Conservation (phyloP, 2,888 invertebrate species). For the Notodonta dromedarius region DNA sequence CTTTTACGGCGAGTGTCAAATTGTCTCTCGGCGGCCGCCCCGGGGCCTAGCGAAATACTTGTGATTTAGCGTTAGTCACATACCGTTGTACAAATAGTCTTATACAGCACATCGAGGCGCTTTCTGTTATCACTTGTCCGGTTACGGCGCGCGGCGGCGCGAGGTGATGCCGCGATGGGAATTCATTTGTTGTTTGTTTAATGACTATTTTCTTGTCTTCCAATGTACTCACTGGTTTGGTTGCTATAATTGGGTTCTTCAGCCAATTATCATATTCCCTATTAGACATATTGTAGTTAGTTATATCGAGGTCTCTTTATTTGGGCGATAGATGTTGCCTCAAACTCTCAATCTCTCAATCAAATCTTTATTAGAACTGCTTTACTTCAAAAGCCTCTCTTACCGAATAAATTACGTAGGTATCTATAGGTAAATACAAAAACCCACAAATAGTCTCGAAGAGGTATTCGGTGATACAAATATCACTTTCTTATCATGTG, state of each 20-base stretch:
- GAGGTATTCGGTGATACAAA: neutral
- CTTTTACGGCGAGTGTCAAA: slow-evolving; percentile 61
- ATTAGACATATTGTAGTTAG: neutral
- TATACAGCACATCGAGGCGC: slow-evolving; percentile 36
- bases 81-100: slow-evolving; percentile 43
- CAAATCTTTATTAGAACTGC: no score
- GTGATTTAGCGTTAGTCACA: slow-evolving; percentile 17
- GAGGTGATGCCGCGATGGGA: slow-evolving; percentile 35
- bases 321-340: neutral
- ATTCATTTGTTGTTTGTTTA: slow-evolving; percentile 18
- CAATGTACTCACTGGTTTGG: neutral
- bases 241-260: slow-evolving; percentile 2
- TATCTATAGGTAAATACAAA: no score
- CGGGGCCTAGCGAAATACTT: slow-evolving; percentile 24
- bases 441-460: neutral
- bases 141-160: slow-evolving; percentile 24
- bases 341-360: neutral
- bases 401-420: no score
- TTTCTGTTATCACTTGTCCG: slow-evolving; percentile 52
- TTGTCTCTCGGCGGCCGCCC: slow-evolving; percentile 30
- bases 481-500: neutral
- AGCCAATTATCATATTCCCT: neutral
- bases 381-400: no score
- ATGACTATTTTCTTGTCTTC: slow-evolving; percentile 12
- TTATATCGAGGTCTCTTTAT: neutral